Evolutionary conservation across 2,797 vertebrate species (phyloP).

Genomic region (Decapterus maruadsi): DNA sequence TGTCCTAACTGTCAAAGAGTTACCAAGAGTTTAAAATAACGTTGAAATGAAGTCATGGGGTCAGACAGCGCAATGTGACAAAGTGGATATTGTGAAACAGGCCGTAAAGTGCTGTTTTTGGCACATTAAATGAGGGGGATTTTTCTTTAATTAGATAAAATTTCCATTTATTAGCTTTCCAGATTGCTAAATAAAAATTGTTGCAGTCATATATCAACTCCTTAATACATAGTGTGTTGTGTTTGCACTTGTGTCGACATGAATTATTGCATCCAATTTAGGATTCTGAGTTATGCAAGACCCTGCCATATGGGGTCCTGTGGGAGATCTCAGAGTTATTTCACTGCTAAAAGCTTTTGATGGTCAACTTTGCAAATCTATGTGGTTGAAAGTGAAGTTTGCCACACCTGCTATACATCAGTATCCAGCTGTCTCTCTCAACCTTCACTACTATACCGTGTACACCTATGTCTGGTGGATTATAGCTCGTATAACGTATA

Average conservation of each 20-base stretch:
- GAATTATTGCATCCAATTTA: conserved; percentile 66
- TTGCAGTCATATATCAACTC: conserved; percentile 55
- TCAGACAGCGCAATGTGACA: conserved; percentile 54
- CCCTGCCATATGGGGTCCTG: conserved; percentile 45
- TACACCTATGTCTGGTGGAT: neutral
- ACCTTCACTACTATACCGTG: neutral
- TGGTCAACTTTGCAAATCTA: conserved; percentile 41
- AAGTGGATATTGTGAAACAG: conserved; percentile 66
- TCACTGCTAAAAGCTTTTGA: conserved; percentile 39
- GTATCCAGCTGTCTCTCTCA: conserved; percentile 41
- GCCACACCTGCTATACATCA: conserved; percentile 55
- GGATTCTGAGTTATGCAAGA: conserved; percentile 54
- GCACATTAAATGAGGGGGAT: conserved; percentile 50
- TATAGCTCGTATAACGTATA: neutral
- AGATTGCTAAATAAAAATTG: conserved; percentile 64
- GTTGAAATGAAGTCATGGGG: conserved; percentile 66
- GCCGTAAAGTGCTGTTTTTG: conserved; percentile 60
- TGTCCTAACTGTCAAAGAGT: conserved; percentile 60
- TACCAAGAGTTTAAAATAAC: conserved; percentile 70
- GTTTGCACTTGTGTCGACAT: conserved; percentile 54
- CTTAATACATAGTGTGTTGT: conserved; percentile 59
- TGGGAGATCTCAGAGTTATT: conserved; percentile 46
- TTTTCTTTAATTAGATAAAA: conserved; percentile 64
- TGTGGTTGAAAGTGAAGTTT: conserved; percentile 32
- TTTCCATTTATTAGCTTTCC: conserved; percentile 57